Percentiles rank a stretch among this genome's conserved stretches.
phyloP scores from a whole-genome alignment of 2,797 vertebrate species.

The Oreochromis grahami region DNA sequence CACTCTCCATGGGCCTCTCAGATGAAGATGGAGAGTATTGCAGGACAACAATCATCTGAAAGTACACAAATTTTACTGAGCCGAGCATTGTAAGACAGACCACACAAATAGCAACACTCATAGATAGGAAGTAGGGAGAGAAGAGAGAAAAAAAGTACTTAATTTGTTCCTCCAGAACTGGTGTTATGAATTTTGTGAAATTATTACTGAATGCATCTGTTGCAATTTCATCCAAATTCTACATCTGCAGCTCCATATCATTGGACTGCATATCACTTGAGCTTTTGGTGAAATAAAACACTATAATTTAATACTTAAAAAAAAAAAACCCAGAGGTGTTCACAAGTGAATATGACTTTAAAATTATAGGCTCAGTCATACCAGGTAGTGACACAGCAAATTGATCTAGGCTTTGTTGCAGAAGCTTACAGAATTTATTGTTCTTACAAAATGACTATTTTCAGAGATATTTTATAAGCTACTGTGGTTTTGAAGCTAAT shows the following conservation, averaged over 20 bases:
- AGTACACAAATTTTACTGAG: conserved; percentile 68
- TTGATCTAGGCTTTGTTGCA: neutral
- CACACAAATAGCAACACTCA: conserved; percentile 58
- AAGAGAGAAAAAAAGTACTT: neutral
- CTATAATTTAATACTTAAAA: accelerated
- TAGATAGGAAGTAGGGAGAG: conserved; percentile 35
- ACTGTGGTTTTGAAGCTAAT: neutral
- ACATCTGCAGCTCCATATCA: neutral
- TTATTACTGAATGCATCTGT: neutral
- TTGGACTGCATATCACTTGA: neutral
- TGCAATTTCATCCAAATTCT: neutral
- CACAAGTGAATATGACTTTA: neutral
- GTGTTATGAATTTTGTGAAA: conserved; percentile 22
- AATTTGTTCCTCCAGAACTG: conserved; percentile 32
- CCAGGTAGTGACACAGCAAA: neutral
- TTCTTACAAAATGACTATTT: neutral
- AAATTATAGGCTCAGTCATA: neutral
- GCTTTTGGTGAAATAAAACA: neutral
- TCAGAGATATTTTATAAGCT: neutral
- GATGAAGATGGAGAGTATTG: conserved; percentile 61
- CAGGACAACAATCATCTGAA: conserved; percentile 60
- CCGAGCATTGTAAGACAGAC: conserved; percentile 54
- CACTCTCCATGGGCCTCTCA: conserved; percentile 56
- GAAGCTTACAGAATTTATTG: neutral
- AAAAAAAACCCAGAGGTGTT: accelerated